These are phyloP conservation scores for Heliconius congener DNA, from an alignment of 1,140 invertebrate genomes.

Conservation along the genomic window DNA sequence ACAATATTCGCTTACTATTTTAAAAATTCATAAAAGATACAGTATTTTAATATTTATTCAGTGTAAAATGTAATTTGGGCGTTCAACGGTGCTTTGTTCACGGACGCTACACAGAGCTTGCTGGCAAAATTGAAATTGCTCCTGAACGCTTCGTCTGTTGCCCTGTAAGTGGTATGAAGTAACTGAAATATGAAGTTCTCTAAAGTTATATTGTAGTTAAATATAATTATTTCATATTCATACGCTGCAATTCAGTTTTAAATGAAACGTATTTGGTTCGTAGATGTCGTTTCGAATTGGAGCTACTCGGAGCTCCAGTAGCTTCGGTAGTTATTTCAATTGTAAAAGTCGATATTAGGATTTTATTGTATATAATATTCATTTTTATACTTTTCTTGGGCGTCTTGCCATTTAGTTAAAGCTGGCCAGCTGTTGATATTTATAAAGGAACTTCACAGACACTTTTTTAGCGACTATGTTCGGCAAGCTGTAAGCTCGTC, in stretches of 20 bases:
- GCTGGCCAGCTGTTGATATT: not conserved
- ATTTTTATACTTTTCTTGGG: not conserved
- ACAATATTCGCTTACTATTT: not conserved
- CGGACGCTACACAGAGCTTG: slow-evolving; percentile 29
- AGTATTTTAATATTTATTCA: slow-evolving; percentile 21
- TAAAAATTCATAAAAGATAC: slow-evolving; percentile 1
- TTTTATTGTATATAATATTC: not conserved
- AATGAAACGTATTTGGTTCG: not conserved
- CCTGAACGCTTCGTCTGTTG: slow-evolving; percentile 21
- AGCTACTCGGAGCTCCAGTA: not conserved
- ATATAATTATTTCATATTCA: slow-evolving; percentile 6
- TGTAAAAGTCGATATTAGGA: not conserved
- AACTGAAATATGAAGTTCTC: not conserved
- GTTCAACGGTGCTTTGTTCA: slow-evolving; percentile 24
- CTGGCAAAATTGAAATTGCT: slow-evolving; percentile 33
- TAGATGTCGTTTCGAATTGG: not conserved
- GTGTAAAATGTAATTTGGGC: slow-evolving; percentile 22
- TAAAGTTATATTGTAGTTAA: not conserved
- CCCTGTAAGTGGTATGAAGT: slow-evolving; percentile 13
- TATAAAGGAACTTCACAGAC: not conserved
- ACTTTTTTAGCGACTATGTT: not conserved
- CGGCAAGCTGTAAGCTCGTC: too few relatives aligned
- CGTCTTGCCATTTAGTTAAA: too few relatives aligned
- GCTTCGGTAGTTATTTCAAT: not conserved
- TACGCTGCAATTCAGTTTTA: not conserved